These are phyloP conservation scores for Clitarchus hookeri DNA, from an alignment of 2,888 invertebrate species.

Conservation along the genomic window DNA sequence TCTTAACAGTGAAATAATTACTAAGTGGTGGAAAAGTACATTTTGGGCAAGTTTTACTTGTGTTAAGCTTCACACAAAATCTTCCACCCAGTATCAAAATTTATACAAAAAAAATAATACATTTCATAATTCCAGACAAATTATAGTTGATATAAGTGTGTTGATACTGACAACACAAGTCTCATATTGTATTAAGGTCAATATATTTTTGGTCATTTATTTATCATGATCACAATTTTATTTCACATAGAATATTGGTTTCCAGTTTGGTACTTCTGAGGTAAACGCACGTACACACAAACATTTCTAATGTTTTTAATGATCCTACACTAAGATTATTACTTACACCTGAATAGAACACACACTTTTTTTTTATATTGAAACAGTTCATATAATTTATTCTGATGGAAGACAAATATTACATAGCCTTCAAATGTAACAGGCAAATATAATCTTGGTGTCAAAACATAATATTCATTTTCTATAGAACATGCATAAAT, in stretches of 20 bases:
- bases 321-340: neutral
- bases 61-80: neutral
- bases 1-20: neutral
- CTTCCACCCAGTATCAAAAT: constrained; percentile 1
- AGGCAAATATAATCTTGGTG: neutral
- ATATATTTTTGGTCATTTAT: neutral
- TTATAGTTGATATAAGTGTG: neutral
- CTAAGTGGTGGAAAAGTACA: neutral
- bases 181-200: neutral
- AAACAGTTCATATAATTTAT: constrained; percentile 14
- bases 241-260: neutral
- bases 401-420: constrained; percentile 14
- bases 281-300: neutral
- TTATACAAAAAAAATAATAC: neutral
- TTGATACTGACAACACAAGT: neutral
- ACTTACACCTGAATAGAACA: neutral
- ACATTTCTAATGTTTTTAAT: neutral
- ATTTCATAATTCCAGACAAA: neutral
- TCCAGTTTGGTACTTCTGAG: neutral
- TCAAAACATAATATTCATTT: neutral
- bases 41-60: neutral
- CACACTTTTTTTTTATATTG: neutral
- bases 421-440: neutral
- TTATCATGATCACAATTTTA: neutral
- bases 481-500: neutral